These are phyloP conservation scores for Agrenia bidenticulata DNA, from an alignment of 2,888 invertebrate species.

Conservation along the genomic window DNA sequence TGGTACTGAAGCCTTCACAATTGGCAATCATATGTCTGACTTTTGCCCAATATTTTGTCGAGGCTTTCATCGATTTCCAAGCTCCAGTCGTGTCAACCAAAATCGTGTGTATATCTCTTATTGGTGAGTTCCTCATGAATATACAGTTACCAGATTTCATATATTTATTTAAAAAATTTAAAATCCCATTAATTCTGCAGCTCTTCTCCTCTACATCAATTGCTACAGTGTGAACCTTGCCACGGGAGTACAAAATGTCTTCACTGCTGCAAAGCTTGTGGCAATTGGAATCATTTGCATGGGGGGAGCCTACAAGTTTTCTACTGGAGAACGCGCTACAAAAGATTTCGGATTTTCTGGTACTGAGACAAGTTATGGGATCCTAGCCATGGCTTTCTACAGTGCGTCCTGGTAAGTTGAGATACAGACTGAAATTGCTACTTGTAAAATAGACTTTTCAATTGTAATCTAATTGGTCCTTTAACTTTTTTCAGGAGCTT, in stretches of 20 bases:
- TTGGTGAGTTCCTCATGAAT: slow-evolving; percentile 64
- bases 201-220: slow-evolving; percentile 60
- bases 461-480: background rate
- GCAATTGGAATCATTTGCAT: slow-evolving; percentile 75
- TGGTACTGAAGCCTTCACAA: slow-evolving; percentile 74
- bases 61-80: slow-evolving; percentile 76
- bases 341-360: slow-evolving; percentile 66
- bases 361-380: slow-evolving; percentile 66
- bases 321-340: slow-evolving; percentile 59
- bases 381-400: slow-evolving; percentile 76
- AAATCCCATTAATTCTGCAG: too few relatives aligned
- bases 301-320: slow-evolving; percentile 72
- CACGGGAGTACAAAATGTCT: slow-evolving; percentile 69
- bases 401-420: slow-evolving; percentile 71
- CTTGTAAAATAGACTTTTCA: too few relatives aligned
- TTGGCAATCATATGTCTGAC: slow-evolving; percentile 75
- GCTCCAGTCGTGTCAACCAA: slow-evolving; percentile 81
- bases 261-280: slow-evolving; percentile 74
- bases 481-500: slow-evolving; percentile 61
- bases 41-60: slow-evolving; percentile 71
- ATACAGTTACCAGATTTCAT: slow-evolving; percentile 16
- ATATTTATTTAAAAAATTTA: too few relatives aligned
- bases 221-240: slow-evolving; percentile 75
- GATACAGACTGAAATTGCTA: background rate
- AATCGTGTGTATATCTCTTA: slow-evolving; percentile 81